These are phyloP conservation scores for Maniola jurtina DNA, from an alignment of 1,140 invertebrate genomes.

Conservation along the genomic window DNA sequence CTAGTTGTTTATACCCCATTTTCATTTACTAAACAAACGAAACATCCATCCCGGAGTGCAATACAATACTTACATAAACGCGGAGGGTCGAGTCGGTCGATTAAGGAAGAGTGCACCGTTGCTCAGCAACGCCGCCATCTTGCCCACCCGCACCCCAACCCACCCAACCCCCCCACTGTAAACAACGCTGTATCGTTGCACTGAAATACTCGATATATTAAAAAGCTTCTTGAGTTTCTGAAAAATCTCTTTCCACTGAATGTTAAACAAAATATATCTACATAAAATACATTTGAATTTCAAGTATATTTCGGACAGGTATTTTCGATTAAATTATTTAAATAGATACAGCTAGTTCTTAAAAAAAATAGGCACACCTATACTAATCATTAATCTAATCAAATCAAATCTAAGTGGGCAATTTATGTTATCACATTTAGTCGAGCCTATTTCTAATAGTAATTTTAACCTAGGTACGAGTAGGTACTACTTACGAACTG, in stretches of 20 bases:
- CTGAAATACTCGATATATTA: slow-evolving; percentile 75
- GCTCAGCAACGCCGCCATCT: slow-evolving; percentile 73
- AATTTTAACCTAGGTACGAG: no score
- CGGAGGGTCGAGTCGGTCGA: slow-evolving; percentile 64
- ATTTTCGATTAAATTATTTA: no score
- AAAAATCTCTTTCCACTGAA: slow-evolving; percentile 23
- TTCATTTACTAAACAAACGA: slow-evolving; percentile 29
- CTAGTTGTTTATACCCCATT: background rate
- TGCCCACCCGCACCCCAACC: slow-evolving; percentile 41
- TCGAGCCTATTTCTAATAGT: no score
- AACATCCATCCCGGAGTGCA: slow-evolving; percentile 56
- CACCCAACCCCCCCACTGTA: slow-evolving; percentile 55
- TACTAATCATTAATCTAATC: background rate
- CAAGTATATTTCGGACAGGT: no score
- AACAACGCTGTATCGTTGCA: slow-evolving; percentile 75
- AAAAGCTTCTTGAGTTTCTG: slow-evolving; percentile 29
- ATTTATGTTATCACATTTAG: background rate
- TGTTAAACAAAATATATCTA: slow-evolving; percentile 1
- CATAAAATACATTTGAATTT: no score
- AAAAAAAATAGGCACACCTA: no score
- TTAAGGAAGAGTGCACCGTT: slow-evolving; percentile 77
- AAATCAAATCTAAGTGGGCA: background rate
- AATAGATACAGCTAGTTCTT: no score
- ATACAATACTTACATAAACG: slow-evolving; percentile 71
- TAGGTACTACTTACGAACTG: no score